Evolutionary conservation across 1,140 invertebrate genomes (phyloP).

Genomic region (Magallana angulata): DNA sequence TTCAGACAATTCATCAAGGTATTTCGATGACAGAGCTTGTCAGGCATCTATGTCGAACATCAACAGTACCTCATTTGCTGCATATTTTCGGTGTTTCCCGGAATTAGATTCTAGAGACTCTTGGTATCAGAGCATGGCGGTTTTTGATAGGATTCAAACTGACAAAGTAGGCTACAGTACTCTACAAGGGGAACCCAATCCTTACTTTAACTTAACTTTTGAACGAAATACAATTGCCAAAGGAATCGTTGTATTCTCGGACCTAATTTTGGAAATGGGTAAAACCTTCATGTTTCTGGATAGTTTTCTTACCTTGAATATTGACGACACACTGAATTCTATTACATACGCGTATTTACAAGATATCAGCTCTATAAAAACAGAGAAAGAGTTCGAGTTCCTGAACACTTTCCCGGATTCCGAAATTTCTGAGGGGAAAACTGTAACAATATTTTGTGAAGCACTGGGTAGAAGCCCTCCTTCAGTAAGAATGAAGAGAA

Average conservation of each 20-base stretch:
- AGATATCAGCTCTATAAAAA: conserved; percentile 1
- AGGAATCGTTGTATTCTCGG: not conserved
- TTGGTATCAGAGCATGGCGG: not conserved
- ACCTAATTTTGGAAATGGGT: not conserved
- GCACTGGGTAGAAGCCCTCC: not conserved
- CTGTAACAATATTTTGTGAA: not conserved
- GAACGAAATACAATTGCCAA: not conserved
- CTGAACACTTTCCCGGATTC: not conserved
- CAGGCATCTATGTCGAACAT: not conserved
- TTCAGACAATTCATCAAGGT: not conserved
- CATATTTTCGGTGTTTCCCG: not conserved
- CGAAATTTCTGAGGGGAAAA: not conserved
- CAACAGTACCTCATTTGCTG: not conserved
- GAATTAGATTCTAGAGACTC: not conserved
- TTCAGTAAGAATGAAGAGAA: not conserved
- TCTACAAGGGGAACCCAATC: too few species aligned
- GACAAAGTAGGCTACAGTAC: not conserved
- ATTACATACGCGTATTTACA: not conserved
- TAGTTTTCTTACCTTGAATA: not conserved
- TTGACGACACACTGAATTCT: not conserved
- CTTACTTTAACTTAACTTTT: not conserved
- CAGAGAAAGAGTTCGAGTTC: not conserved
- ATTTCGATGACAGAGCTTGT: not conserved
- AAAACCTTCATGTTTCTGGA: not conserved
- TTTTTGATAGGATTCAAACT: not conserved